phyloP scores from a whole-genome alignment of 2,888 invertebrate species.

The Lottia gigantea region DNA sequence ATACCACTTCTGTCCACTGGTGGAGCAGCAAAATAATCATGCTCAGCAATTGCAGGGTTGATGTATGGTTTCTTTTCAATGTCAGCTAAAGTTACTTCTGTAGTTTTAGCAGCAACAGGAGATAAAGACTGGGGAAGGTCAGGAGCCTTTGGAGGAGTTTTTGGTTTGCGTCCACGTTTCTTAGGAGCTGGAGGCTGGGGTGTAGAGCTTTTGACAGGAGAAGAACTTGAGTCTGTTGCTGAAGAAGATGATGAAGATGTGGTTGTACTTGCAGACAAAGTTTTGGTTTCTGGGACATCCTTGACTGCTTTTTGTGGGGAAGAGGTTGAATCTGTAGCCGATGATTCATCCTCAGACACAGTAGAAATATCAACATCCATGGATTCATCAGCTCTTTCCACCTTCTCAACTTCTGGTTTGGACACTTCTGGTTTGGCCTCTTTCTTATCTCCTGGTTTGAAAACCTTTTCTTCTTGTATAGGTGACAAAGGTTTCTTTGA shows the following conservation, averaged over 20 bases:
- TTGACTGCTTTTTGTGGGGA: neutral
- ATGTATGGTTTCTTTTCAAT: slow-evolving; percentile 28
- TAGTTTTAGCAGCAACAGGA: neutral
- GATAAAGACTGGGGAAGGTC: slow-evolving; percentile 7
- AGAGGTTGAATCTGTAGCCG: neutral
- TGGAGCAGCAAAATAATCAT: slow-evolving; percentile 61
- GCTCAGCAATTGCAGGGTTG: slow-evolving; percentile 52
- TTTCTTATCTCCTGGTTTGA: slow-evolving; percentile 30
- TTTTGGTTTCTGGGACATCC: slow-evolving; percentile 17
- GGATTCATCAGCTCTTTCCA: neutral
- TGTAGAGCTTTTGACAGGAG: slow-evolving; percentile 13
- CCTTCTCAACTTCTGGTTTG: slow-evolving; percentile 15
- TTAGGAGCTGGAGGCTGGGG: slow-evolving; percentile 7
- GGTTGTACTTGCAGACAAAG: slow-evolving; percentile 4
- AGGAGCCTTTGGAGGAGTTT: slow-evolving; percentile 16
- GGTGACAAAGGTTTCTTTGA: slow-evolving; percentile 27
- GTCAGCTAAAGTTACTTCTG: slow-evolving; percentile 17
- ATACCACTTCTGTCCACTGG: slow-evolving; percentile 36
- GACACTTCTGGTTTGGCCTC: slow-evolving; percentile 30
- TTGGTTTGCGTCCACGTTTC: slow-evolving; percentile 10
- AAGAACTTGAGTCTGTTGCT: slow-evolving; percentile 7
- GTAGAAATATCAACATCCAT: neutral
- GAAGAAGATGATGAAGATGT: slow-evolving; percentile 7
- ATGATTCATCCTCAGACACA: slow-evolving; percentile 14
- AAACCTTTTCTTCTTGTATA: slow-evolving; percentile 23